A percentile compares a stretch with the other conserved stretches of the same genome.
These are phyloP conservation scores for Archilochus colubris DNA, from an alignment of 2,113 vertebrate species.

Conservation along the genomic window DNA sequence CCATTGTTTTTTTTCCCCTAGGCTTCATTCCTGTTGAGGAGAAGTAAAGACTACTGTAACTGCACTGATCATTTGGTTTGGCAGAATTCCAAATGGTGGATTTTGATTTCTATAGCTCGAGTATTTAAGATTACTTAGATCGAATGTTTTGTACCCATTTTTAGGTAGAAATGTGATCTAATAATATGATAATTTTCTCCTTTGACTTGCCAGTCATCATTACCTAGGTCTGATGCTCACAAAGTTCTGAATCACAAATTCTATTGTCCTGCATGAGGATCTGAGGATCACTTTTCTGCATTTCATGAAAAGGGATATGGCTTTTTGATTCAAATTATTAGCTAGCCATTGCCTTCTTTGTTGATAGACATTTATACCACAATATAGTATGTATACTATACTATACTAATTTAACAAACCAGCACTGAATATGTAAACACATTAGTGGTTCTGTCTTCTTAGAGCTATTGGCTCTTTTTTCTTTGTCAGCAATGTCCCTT, in stretches of 20 bases:
- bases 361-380: not conserved
- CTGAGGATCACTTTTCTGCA: not conserved
- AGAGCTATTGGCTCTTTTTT: not conserved
- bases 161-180: not conserved
- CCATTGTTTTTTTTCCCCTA: not conserved
- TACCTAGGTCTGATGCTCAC: not conserved
- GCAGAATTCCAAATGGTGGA: not conserved
- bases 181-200: not conserved
- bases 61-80: not conserved
- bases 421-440: not conserved
- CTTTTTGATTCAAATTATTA: not conserved
- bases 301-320: not conserved
- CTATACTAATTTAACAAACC: not conserved
- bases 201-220: not conserved
- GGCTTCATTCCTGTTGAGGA: not conserved
- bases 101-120: not conserved
- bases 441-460: not conserved
- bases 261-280: not conserved
- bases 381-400: too few species aligned
- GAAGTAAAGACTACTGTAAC: not conserved
- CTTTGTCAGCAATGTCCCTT: not conserved
- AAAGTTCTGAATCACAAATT: not conserved
- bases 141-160: not conserved
- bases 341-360: not conserved
- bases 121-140: not conserved